Evolutionary conservation across 2,113 vertebrate species (phyloP).

Genomic region (Narcine bancroftii): DNA sequence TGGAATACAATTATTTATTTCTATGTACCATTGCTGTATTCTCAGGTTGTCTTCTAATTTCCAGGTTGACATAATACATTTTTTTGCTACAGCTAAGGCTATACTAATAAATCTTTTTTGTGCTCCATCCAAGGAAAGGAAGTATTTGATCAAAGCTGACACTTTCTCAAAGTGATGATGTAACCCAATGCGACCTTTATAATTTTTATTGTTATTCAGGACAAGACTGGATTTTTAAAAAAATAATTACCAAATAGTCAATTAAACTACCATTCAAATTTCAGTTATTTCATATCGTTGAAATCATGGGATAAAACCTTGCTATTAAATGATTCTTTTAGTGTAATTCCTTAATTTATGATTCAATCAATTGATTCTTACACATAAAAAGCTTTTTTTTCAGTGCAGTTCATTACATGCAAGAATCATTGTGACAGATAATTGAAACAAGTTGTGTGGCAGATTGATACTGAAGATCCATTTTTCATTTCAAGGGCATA

Average conservation of each 20-base stretch:
- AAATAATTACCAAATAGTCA: background rate
- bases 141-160: background rate
- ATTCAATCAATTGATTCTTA: background rate
- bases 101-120: no score
- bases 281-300: slow-evolving; percentile 2
- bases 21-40: no score
- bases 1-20: no score
- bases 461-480: background rate
- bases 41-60: no score
- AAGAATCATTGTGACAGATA: background rate
- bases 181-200: background rate
- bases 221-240: background rate
- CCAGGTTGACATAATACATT: no score
- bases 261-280: background rate
- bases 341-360: background rate
- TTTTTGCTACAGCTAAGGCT: no score
- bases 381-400: background rate
- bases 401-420: background rate
- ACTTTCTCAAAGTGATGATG: background rate
- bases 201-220: background rate
- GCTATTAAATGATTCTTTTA: background rate
- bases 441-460: background rate
- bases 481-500: background rate
- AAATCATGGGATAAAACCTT: background rate
- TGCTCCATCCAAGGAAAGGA: no score